Evolutionary conservation across 2,113 vertebrate genomes (phyloP).

Genomic region (Mastomys coucha): DNA sequence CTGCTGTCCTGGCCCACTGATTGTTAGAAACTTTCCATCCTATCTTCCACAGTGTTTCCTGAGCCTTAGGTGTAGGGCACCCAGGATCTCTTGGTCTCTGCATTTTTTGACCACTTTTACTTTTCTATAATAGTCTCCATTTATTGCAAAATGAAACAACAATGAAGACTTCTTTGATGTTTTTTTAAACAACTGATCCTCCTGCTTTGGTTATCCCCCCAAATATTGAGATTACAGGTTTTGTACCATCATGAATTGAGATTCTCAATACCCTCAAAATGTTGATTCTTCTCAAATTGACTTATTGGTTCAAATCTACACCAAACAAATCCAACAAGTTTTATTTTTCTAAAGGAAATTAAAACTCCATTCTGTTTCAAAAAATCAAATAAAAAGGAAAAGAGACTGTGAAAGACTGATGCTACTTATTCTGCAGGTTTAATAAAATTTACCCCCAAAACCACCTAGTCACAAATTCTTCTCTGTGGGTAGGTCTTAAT

Average conservation of each 20-base stretch:
- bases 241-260: neutral
- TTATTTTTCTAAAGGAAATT: neutral
- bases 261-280: neutral
- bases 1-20: too few relatives aligned
- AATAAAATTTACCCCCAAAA: neutral
- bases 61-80: neutral
- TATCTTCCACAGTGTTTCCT: neutral
- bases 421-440: neutral
- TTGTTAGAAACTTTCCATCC: neutral
- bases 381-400: neutral
- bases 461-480: neutral
- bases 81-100: neutral
- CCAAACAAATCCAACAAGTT: neutral
- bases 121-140: neutral
- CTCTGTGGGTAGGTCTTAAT: neutral
- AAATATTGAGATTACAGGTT: too few relatives aligned
- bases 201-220: neutral
- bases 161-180: neutral
- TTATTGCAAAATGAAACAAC: neutral
- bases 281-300: neutral
- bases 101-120: neutral
- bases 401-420: neutral
- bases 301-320: neutral
- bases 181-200: neutral
- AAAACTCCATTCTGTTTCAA: neutral